A percentile compares a stretch with the other conserved stretches of the same genome.
Evolutionary conservation across 1,140 invertebrate genomes (phyloP).

Genomic region (Trichomalopsis sarcophagae): DNA sequence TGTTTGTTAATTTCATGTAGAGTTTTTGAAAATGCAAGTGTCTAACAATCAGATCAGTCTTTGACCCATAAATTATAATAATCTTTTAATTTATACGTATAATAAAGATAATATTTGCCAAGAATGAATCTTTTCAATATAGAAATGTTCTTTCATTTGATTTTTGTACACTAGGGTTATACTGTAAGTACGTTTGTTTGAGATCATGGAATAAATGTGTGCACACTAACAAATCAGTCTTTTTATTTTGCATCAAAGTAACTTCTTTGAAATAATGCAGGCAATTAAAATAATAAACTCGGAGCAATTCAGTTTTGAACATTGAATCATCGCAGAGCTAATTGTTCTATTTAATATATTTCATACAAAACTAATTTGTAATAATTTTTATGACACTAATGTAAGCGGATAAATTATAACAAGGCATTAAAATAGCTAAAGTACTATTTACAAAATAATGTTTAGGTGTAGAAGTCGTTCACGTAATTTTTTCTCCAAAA

Average conservation of each 20-base stretch:
- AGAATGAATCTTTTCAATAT: slow-evolving; percentile 30
- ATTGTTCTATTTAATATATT: not conserved
- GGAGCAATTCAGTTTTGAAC: not conserved
- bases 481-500: not conserved
- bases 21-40: slow-evolving; percentile 53
- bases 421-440: not conserved
- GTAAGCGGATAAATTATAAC: not conserved
- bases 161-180: slow-evolving; percentile 48
- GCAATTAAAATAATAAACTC: not conserved
- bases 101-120: slow-evolving; percentile 37
- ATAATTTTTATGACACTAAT: not conserved
- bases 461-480: not conserved
- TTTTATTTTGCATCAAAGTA: not conserved
- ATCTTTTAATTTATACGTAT: slow-evolving; percentile 48
- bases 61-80: slow-evolving; percentile 49
- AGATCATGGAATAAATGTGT: slow-evolving; percentile 43
- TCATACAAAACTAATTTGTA: not conserved
- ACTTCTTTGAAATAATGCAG: slow-evolving; percentile 4
- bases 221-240: slow-evolving; percentile 40
- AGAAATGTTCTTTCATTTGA: slow-evolving; percentile 42
- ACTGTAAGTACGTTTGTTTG: slow-evolving; percentile 36
- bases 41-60: slow-evolving; percentile 46
- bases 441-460: not conserved
- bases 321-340: not conserved
- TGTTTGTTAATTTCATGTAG: slow-evolving; percentile 56